Base-by-base conservation (phyloP, 2,888 invertebrate species). In the Carabus problematicus region DNA sequence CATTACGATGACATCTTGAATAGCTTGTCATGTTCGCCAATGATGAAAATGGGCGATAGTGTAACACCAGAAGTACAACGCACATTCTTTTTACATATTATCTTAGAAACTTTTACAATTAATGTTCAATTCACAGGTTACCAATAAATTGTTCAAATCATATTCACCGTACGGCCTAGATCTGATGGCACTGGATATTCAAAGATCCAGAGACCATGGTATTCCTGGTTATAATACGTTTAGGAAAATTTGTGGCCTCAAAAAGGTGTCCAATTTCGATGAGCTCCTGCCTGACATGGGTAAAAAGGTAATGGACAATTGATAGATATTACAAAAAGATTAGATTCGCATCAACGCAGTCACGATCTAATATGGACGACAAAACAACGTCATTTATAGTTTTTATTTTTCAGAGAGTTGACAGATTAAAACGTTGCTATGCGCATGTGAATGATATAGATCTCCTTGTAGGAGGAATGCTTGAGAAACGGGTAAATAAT, bases 201-300 rank as follows among this genome's bases (percentile, higher is more conserved):
- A 90, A 76, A 80, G 89, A 55, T 88, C 88, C 29, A 79, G 89
- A 71, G 89, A 89, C 73, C 89, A 89, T 75, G 89, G 89, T 2
- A 78, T 89, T 41, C 86, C 85, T 0, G 84, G 87, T 1, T 89
- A 89, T 78, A 89, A 88, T 75, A 85, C 85, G 59, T 91, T 61
- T 55, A 12, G 68, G 19, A 9, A 68, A 61, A 52, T 61, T 19
- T 55, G 54, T 41, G 68, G 68, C 8, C 14, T 68, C 4, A n/a
- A 45, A 16, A 42, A 39, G 54, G 61, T 39, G 9, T 41, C 19
- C 8, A 54, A 7, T 4, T 68, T 68, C 39, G 39, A 61, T 12
- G 55, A 66, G 49, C 18, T 66, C 9, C 40, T 59, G 0, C 49
- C 59, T 39, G 49, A 61, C n/a, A 61, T 68, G 61, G 61, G 61